Evolutionary conservation across 2,888 invertebrate species (phyloP).

Genomic region (Drosophila picticornis): DNA sequence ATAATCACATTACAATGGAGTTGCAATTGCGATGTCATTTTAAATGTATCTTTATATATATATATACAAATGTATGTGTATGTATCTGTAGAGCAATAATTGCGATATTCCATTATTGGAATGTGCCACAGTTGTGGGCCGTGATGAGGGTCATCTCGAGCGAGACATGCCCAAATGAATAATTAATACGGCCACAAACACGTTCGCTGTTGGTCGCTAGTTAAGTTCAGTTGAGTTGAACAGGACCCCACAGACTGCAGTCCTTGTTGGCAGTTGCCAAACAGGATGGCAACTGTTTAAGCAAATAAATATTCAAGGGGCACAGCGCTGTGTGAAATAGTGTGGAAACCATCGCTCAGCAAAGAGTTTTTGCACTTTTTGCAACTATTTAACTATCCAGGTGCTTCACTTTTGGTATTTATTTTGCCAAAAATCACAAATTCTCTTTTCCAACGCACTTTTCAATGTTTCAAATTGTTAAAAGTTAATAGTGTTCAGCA

Average conservation of each 20-base stretch:
- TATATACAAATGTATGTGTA: background rate
- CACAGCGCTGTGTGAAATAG: constrained; percentile 45
- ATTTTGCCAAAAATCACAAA: constrained; percentile 14
- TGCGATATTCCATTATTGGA: constrained; percentile 56
- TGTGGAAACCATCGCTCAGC: background rate
- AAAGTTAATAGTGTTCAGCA: constrained; percentile 2
- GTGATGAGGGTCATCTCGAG: constrained; percentile 43
- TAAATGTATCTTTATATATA: constrained; percentile 9
- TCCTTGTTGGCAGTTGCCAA: constrained; percentile 23
- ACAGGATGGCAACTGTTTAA: constrained; percentile 46
- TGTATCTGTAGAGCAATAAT: constrained; percentile 56
- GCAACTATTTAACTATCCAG: constrained; percentile 55
- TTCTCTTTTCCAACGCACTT: constrained; percentile 45
- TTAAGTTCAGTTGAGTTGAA: constrained; percentile 33
- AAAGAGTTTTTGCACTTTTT: background rate
- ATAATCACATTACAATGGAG: constrained; percentile 47
- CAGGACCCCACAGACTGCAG: constrained; percentile 7
- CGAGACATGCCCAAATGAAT: constrained; percentile 61
- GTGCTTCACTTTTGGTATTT: constrained; percentile 41
- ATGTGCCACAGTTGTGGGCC: constrained; percentile 60
- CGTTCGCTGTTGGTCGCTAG: constrained; percentile 34
- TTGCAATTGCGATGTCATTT: constrained; percentile 51
- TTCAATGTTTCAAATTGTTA: constrained; percentile 66
- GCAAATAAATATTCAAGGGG: constrained; percentile 67
- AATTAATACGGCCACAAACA: constrained; percentile 62